These are phyloP conservation scores for Eufriesea mexicana DNA, from an alignment of 1,140 invertebrate species.

Conservation along the genomic window DNA sequence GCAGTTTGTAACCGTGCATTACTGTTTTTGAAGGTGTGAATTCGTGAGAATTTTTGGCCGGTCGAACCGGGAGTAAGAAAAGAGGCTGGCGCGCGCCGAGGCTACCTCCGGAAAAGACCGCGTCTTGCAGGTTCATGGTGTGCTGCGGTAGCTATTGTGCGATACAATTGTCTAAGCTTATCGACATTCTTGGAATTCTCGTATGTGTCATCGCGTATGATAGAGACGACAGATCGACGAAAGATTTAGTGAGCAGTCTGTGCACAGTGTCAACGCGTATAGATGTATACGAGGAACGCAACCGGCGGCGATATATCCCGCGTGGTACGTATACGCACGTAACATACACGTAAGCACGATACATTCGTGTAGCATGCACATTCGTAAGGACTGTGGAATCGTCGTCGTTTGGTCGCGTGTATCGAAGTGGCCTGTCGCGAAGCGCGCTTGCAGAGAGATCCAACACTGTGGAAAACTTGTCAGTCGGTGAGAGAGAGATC, in stretches of 20 bases:
- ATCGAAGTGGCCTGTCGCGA: constrained; percentile 46
- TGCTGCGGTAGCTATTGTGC: constrained; percentile 30
- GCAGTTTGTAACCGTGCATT: neutral
- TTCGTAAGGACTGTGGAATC: constrained; percentile 34
- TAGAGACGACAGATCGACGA: neutral
- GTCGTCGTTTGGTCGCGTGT: constrained; percentile 40
- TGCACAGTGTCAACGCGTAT: constrained; percentile 40
- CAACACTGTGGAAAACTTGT: constrained; percentile 37
- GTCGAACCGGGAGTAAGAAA: constrained; percentile 17
- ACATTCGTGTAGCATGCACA: constrained; percentile 27
- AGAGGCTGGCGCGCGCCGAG: constrained; percentile 41
- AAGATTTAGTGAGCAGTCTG: neutral
- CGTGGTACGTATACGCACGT: constrained; percentile 54
- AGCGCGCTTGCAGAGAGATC: constrained; percentile 49
- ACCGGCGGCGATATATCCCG: constrained; percentile 56
- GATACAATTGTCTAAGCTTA: constrained; percentile 41
- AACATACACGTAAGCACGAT: neutral
- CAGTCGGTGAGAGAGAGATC: constrained; percentile 8
- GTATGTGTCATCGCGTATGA: neutral
- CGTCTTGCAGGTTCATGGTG: constrained; percentile 45
- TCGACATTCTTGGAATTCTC: constrained; percentile 37
- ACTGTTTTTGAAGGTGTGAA: neutral
- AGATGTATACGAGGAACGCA: constrained; percentile 31
- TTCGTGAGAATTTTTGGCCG: constrained; percentile 1
- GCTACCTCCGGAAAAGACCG: constrained; percentile 45